phyloP scores from a whole-genome alignment of 2,888 invertebrate species.

The Agrotis segetum region DNA sequence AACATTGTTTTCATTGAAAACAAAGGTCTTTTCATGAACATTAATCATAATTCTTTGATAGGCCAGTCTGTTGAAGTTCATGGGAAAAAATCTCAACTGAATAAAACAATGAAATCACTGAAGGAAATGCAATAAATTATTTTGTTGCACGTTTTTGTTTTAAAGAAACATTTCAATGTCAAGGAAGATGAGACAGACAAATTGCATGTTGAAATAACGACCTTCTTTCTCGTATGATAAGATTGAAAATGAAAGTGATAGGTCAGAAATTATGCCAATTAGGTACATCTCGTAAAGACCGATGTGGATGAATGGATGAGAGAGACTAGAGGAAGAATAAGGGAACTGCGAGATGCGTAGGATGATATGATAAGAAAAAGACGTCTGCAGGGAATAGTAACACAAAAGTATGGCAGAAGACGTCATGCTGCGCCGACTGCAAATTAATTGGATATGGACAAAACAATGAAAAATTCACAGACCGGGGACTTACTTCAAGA shows the following conservation, averaged over 20 bases:
- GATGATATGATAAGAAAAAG: background rate
- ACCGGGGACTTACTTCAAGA: too few species aligned
- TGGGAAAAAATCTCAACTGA: constrained; percentile 23
- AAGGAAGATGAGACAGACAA: background rate
- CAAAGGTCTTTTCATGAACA: background rate
- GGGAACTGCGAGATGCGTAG: too few species aligned
- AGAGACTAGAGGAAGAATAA: too few species aligned
- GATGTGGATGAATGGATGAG: background rate
- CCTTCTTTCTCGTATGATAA: background rate
- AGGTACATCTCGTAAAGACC: too few species aligned
- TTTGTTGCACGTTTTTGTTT: constrained; percentile 30
- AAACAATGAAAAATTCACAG: too few species aligned
- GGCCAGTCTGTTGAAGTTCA: constrained; percentile 11
- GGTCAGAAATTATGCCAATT: background rate
- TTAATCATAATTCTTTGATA: constrained; percentile 3
- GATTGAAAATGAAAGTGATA: background rate
- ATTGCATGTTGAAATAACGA: background rate
- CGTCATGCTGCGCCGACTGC: background rate
- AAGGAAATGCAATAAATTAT: constrained; percentile 19
- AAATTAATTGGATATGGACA: too few species aligned
- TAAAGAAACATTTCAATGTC: constrained; percentile 7
- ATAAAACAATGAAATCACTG: constrained; percentile 17
- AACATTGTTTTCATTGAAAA: background rate
- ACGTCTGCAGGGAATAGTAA: background rate
- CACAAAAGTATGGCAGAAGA: background rate